A percentile compares a stretch with the other conserved stretches of the same genome.
These are phyloP conservation scores for Pachyuromys duprasi DNA, from an alignment of 2,797 vertebrate genomes.

Conservation along the genomic window DNA sequence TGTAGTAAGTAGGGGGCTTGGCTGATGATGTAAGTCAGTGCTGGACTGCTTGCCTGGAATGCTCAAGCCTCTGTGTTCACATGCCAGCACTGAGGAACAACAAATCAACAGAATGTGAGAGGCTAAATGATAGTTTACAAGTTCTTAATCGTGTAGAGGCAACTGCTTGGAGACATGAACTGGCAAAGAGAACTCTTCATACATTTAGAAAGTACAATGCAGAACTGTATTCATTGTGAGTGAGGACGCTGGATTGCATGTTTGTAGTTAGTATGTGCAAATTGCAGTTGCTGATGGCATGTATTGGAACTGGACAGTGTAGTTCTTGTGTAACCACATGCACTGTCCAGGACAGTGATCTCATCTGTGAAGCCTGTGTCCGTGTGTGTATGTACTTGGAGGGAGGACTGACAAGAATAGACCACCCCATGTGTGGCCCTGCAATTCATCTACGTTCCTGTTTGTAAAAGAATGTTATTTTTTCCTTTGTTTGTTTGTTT, in stretches of 20 bases:
- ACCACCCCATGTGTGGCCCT: neutral
- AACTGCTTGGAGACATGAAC: neutral
- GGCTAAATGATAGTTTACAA: neutral
- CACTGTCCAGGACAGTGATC: neutral
- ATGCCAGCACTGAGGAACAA: neutral
- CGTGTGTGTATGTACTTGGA: neutral
- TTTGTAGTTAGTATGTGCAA: accelerated
- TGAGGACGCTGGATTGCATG: too few relatives aligned
- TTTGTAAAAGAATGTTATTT: neutral
- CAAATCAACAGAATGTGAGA: neutral
- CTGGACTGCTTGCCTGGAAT: neutral
- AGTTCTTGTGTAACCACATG: neutral
- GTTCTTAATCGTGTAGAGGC: neutral
- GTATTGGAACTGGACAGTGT: neutral
- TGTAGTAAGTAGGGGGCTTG: neutral
- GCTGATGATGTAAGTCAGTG: neutral
- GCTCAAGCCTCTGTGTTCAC: neutral
- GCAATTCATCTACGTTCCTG: conserved; percentile 9
- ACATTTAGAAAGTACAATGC: neutral
- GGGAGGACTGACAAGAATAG: neutral
- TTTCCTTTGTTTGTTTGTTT: neutral
- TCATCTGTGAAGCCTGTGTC: neutral
- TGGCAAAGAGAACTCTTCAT: neutral
- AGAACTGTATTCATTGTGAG: accelerated
- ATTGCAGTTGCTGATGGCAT: neutral